These are phyloP conservation scores for Chloroceryle aenea DNA, from an alignment of 2,113 vertebrate genomes.

Conservation along the genomic window DNA sequence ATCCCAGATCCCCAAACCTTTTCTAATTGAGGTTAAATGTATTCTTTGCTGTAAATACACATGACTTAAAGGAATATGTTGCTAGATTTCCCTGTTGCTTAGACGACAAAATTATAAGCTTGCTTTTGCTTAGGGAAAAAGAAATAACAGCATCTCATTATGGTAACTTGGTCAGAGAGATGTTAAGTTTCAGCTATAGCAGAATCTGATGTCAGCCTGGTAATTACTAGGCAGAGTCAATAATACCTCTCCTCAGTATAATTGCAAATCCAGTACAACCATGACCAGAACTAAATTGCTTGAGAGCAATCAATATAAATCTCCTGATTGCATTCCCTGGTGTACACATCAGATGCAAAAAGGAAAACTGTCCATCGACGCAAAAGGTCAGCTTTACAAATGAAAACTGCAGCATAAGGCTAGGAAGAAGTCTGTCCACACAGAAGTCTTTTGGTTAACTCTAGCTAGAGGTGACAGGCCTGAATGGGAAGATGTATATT, in stretches of 20 bases:
- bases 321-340: slow-evolving; percentile 76
- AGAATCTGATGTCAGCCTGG: slow-evolving; percentile 76
- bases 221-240: slow-evolving; percentile 82
- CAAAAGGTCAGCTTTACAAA: slow-evolving; percentile 80
- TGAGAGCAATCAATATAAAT: slow-evolving; percentile 82
- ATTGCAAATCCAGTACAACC: slow-evolving; percentile 84
- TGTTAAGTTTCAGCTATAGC: slow-evolving; percentile 59
- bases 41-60: background rate
- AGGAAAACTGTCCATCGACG: slow-evolving; percentile 76
- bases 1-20: background rate
- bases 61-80: background rate
- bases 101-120: background rate
- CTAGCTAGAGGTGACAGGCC: background rate
- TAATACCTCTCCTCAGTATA: slow-evolving; percentile 81
- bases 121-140: background rate
- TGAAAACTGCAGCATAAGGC: slow-evolving; percentile 58
- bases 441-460: slow-evolving; percentile 21
- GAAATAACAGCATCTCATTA: slow-evolving; percentile 36
- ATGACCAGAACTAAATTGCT: slow-evolving; percentile 84
- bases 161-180: slow-evolving; percentile 52
- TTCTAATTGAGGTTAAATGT: background rate
- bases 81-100: background rate
- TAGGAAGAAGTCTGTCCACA: slow-evolving; percentile 27
- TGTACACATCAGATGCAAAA: slow-evolving; percentile 74
- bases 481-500: background rate